A percentile compares a stretch with the other conserved stretches of the same genome.
Evolutionary conservation across 2,797 vertebrate genomes (phyloP).

Genomic region (Dermochelys coriacea): DNA sequence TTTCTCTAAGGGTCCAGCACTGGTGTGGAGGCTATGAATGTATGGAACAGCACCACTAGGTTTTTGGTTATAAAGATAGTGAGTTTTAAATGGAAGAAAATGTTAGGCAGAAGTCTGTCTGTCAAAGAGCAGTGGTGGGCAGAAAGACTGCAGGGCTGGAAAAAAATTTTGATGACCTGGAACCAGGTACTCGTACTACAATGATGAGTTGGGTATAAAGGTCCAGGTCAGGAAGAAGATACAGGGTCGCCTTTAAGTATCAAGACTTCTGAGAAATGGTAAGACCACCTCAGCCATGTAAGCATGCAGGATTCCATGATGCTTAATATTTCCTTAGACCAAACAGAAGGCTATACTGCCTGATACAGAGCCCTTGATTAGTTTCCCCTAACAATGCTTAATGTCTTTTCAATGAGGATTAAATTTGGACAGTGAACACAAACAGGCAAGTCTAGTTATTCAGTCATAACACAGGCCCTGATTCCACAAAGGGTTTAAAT

Average conservation of each 20-base stretch:
- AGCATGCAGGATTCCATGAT: not conserved
- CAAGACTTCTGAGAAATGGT: not conserved
- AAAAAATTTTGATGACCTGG: accelerated
- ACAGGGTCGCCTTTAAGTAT: accelerated
- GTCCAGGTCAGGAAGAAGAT: not conserved
- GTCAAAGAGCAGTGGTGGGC: accelerated
- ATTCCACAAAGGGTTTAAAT: not conserved
- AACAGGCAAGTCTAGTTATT: not conserved
- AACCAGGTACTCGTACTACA: not conserved
- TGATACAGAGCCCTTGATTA: not conserved
- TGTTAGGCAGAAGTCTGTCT: not conserved
- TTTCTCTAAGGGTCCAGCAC: constrained; percentile 20
- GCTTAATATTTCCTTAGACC: not conserved
- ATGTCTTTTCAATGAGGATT: not conserved
- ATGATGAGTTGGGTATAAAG: not conserved
- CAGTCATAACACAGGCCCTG: not conserved
- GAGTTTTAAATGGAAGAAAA: not conserved
- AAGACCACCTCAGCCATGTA: not conserved
- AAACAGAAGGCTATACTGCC: not conserved
- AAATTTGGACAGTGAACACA: not conserved
- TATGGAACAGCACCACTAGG: not conserved
- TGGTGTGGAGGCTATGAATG: not conserved
- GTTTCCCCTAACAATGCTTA: not conserved
- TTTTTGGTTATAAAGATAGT: not conserved
- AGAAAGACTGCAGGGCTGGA: not conserved